Conservation (phyloP, 2,113 vertebrate genomes). For the Nibea coibor region DNA sequence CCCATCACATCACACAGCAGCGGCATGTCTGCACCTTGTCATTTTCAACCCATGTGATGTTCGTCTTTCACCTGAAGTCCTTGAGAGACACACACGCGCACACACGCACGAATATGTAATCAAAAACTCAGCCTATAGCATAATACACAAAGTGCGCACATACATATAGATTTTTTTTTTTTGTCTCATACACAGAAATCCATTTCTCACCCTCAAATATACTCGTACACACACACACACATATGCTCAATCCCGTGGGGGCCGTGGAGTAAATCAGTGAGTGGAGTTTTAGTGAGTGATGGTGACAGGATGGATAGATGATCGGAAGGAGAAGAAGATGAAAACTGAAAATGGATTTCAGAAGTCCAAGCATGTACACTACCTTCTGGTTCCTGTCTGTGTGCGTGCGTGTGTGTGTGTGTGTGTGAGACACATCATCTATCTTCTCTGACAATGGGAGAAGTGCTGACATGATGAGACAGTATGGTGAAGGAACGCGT, state of each 20-base stretch:
- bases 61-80: conserved; percentile 27
- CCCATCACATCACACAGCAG: conserved; percentile 22
- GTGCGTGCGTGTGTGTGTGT: conserved; percentile 21
- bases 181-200: conserved; percentile 2
- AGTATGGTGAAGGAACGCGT: neutral
- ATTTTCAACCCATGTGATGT: neutral
- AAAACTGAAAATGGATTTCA: conserved; percentile 74
- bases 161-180: conserved; percentile 5
- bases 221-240: conserved; percentile 25
- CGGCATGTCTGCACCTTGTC: conserved; percentile 30
- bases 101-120: neutral
- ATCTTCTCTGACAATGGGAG: conserved; percentile 22
- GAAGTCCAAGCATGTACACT: conserved; percentile 61
- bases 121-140: neutral
- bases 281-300: conserved; percentile 65
- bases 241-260: conserved; percentile 35
- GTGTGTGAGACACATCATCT: conserved; percentile 2
- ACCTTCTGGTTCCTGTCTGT: conserved; percentile 35
- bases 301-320: conserved; percentile 75
- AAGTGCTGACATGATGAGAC: conserved; percentile 16
- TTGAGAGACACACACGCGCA: conserved; percentile 1
- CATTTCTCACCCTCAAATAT: conserved; percentile 66
- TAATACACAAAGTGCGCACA: neutral
- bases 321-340: conserved; percentile 70
- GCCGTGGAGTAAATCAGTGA: conserved; percentile 63